A percentile compares a stretch with the other conserved stretches of the same genome.
phyloP scores from a whole-genome alignment of 2,797 vertebrate genomes.

The Hippoglossus hippoglossus region DNA sequence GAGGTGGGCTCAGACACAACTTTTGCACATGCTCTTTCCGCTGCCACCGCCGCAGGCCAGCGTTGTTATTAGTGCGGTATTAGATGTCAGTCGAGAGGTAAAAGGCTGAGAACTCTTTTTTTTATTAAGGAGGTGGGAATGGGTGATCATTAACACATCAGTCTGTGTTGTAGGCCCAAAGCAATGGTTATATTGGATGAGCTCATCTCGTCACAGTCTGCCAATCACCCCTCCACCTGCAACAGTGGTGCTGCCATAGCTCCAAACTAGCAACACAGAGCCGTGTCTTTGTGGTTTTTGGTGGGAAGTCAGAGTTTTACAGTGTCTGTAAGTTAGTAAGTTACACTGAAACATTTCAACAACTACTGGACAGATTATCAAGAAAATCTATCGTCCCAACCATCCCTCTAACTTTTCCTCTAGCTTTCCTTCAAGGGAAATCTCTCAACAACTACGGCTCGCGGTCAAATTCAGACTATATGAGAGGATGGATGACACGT shows the following conservation, averaged over 20 bases:
- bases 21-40: neutral
- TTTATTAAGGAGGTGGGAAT: constrained; percentile 24
- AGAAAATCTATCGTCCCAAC: too few relatives aligned
- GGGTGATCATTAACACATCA: constrained; percentile 48
- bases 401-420: neutral
- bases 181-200: constrained; percentile 47
- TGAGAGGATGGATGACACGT: too few relatives aligned
- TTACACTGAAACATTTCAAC: too few relatives aligned
- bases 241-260: neutral
- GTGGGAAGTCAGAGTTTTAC: too few relatives aligned
- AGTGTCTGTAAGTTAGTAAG: too few relatives aligned
- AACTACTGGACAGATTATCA: too few relatives aligned
- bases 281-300: neutral
- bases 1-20: constrained; percentile 5
- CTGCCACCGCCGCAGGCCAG: neutral
- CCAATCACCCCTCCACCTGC: constrained; percentile 7
- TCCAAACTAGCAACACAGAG: neutral
- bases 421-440: neutral
- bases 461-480: neutral
- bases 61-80: constrained; percentile 15
- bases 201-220: constrained; percentile 18
- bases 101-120: constrained; percentile 7
- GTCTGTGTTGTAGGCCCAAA: constrained; percentile 43
- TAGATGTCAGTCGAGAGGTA: constrained; percentile 34
- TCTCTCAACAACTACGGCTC: neutral